Percentiles rank a stretch among this genome's conserved stretches.
phyloP scores from a whole-genome alignment of 2,797 vertebrate genomes.

The Rhabdomys pumilio region DNA sequence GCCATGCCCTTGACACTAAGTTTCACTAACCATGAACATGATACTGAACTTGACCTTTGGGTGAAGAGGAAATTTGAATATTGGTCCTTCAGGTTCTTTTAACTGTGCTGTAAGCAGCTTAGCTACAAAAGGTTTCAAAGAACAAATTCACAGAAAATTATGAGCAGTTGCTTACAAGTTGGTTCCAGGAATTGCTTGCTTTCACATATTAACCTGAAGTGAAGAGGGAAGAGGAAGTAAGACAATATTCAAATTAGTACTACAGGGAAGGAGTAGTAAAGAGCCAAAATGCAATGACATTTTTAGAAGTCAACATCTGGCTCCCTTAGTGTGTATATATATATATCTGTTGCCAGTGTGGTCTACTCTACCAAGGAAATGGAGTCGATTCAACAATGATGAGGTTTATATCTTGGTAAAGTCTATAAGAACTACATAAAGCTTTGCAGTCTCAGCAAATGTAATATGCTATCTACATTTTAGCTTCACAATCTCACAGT shows the following conservation, averaged over 20 bases:
- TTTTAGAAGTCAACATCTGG: not conserved
- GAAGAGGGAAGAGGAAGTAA: not conserved
- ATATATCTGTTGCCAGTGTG: too few relatives aligned
- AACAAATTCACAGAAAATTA: slow-evolving; percentile 47
- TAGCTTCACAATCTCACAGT: fast-evolving
- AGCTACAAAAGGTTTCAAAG: not conserved
- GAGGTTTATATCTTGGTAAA: not conserved
- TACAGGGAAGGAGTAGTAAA: not conserved
- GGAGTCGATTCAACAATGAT: not conserved
- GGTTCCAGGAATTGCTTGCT: not conserved
- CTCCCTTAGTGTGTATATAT: not conserved
- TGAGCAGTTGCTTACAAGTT: not conserved
- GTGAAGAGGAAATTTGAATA: not conserved
- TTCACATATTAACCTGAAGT: not conserved
- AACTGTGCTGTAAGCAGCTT: not conserved
- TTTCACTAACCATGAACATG: not conserved
- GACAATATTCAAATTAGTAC: fast-evolving
- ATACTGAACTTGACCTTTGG: not conserved
- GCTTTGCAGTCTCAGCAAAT: not conserved
- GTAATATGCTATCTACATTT: not conserved
- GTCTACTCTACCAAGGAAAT: slow-evolving; percentile 2
- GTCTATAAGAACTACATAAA: not conserved
- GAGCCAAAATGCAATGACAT: not conserved
- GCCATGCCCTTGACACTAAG: not conserved
- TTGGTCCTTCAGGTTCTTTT: not conserved